Evolutionary conservation across 2,113 vertebrate species (phyloP).

Genomic region (Myodes glareolus): DNA sequence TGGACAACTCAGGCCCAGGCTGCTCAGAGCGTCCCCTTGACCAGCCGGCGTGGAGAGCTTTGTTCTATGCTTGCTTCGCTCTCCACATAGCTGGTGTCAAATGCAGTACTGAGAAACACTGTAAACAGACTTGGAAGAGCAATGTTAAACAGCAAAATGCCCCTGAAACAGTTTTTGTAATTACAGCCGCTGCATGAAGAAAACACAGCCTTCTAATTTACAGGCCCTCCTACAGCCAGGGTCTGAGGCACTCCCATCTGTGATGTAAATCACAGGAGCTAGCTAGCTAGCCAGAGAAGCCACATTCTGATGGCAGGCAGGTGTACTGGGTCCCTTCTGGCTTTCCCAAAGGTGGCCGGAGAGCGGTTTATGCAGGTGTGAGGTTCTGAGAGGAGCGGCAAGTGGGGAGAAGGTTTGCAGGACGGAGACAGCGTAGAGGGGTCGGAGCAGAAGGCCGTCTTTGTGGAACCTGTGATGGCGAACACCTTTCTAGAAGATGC

Average conservation of each 20-base stretch:
- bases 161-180: conserved; percentile 70
- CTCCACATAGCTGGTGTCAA: neutral
- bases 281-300: neutral
- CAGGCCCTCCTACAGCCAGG: conserved; percentile 26
- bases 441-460: neutral
- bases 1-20: neutral
- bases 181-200: conserved; percentile 58
- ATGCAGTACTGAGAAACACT: neutral
- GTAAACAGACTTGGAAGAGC: conserved; percentile 62
- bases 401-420: neutral
- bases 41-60: neutral
- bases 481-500: neutral
- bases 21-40: neutral
- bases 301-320: neutral
- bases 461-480: neutral
- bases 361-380: neutral
- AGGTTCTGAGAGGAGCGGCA: neutral
- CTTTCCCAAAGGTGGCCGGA: neutral
- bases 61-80: neutral
- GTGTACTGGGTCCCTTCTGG: neutral
- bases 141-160: conserved; percentile 61
- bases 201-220: conserved; percentile 66
- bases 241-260: conserved; percentile 40
- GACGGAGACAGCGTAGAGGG: neutral
- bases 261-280: conserved; percentile 38